Evolutionary conservation across 2,888 invertebrate species (phyloP).

Genomic region (Helleia helle): DNA sequence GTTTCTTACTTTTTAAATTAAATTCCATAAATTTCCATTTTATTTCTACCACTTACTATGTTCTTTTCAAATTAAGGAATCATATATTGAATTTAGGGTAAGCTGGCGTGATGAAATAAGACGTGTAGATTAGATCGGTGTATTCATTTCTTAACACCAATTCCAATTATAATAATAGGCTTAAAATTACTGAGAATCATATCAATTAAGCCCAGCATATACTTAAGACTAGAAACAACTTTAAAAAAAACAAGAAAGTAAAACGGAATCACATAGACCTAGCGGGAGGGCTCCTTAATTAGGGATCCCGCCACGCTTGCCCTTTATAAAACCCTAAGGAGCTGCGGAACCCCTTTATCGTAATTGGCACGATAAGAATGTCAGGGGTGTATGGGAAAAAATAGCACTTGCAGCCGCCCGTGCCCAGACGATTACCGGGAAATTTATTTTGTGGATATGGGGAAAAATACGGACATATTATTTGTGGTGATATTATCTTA

Average conservation of each 20-base stretch:
- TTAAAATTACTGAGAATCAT: no score
- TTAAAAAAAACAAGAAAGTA: conserved; percentile 15
- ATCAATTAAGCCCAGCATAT: no score
- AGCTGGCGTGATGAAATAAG: no score
- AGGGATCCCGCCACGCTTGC: conserved; percentile 66
- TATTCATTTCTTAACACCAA: no score
- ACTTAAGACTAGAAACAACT: no score
- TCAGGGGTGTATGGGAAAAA: conserved; percentile 60
- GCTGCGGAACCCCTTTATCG: conserved; percentile 44
- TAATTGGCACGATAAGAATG: conserved; percentile 72
- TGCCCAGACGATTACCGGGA: background rate
- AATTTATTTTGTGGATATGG: background rate
- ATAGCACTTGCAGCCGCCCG: conserved; percentile 46
- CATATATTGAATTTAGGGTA: no score
- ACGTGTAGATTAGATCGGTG: no score
- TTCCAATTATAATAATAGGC: no score
- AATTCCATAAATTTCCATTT: no score
- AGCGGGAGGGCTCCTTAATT: conserved; percentile 62
- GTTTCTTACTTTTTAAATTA: no score
- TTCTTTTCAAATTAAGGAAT: no score
- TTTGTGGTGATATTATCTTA: background rate
- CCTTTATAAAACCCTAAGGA: conserved; percentile 50
- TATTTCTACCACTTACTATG: no score
- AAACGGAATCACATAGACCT: conserved; percentile 23
- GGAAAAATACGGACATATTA: background rate